phyloP scores from a whole-genome alignment of 2,113 vertebrate species.

The Tapirus terrestris region DNA sequence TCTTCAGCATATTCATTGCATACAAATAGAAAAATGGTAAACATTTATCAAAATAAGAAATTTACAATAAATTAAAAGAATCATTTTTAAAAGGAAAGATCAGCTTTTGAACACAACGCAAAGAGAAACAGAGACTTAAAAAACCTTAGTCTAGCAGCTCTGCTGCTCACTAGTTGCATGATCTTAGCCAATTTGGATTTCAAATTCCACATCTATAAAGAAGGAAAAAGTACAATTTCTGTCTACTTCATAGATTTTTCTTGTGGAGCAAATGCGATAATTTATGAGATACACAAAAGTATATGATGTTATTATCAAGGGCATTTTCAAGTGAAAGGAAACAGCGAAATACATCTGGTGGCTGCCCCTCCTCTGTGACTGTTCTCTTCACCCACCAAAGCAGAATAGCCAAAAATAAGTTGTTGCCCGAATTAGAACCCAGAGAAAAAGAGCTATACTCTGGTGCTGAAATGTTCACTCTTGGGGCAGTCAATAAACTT shows the following conservation, averaged over 20 bases:
- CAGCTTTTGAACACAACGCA: background rate
- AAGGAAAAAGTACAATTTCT: background rate
- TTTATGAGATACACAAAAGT: background rate
- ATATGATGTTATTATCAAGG: background rate
- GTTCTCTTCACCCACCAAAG: background rate
- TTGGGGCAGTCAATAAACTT: background rate
- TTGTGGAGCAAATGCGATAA: background rate
- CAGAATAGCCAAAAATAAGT: background rate
- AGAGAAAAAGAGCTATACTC: background rate
- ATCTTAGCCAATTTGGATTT: background rate
- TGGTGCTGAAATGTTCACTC: background rate
- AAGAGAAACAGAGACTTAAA: background rate
- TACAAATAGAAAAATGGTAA: background rate
- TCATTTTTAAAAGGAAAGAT: background rate
- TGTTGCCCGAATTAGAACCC: background rate
- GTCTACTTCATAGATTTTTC: background rate
- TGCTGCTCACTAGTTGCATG: background rate
- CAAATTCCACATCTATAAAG: background rate
- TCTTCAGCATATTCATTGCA: background rate
- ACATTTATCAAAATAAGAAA: background rate
- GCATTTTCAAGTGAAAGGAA: conserved; percentile 3
- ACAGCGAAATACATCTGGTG: background rate
- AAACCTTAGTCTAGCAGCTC: background rate
- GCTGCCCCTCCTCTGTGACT: background rate
- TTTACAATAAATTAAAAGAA: background rate